These are phyloP conservation scores for Stomatorhinus ivindoensis DNA, from an alignment of 2,113 vertebrate species.

Conservation along the genomic window DNA sequence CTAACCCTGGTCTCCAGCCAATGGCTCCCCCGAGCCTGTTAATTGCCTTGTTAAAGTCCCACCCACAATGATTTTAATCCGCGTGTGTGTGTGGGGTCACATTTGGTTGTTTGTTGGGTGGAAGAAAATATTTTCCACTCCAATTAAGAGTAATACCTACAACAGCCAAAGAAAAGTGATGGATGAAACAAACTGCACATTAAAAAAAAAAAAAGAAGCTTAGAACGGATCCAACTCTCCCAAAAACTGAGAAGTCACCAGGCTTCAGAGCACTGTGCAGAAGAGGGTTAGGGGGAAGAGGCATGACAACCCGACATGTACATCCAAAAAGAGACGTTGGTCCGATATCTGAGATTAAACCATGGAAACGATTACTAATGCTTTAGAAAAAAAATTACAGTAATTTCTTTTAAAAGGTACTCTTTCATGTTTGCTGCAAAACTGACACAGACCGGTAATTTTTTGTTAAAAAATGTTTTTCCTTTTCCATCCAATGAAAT, in stretches of 20 bases:
- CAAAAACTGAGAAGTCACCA: not conserved
- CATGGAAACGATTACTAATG: constrained; percentile 43
- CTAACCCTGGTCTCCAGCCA: not conserved
- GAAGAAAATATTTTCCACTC: not conserved
- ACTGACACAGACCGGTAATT: not conserved
- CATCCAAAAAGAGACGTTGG: constrained; percentile 54
- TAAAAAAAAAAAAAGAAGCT: not conserved
- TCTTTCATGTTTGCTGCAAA: not conserved
- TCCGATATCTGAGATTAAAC: constrained; percentile 61
- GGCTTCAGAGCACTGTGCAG: not conserved
- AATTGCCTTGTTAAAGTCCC: not conserved
- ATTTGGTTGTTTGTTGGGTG: not conserved
- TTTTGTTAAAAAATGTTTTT: constrained; percentile 47
- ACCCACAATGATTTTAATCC: not conserved
- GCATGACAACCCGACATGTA: constrained; percentile 23
- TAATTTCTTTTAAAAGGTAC: constrained; percentile 38
- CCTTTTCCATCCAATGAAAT: constrained; percentile 48
- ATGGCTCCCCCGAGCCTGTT: not conserved
- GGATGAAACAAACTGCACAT: not conserved
- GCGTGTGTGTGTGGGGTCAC: not conserved
- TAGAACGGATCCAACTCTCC: not conserved
- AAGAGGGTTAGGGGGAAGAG: constrained; percentile 1
- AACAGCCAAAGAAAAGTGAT: not conserved
- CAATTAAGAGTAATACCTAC: not conserved
- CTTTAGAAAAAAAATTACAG: constrained; percentile 25